phyloP scores from a whole-genome alignment of 2,113 vertebrate genomes.

The Hemibates koningsi region DNA sequence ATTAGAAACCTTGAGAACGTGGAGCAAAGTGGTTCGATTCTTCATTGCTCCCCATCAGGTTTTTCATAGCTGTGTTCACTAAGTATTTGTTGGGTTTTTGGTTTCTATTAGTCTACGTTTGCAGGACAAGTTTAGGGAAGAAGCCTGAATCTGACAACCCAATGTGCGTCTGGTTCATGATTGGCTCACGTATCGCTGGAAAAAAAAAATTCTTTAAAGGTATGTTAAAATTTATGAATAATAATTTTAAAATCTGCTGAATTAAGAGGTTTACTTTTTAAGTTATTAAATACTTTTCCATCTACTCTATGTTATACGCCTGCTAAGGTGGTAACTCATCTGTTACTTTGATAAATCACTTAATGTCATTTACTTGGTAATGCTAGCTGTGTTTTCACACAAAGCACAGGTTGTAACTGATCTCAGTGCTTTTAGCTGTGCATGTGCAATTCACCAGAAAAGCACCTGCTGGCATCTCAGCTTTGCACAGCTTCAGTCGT shows the following conservation, averaged over 20 bases:
- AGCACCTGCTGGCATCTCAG: not conserved
- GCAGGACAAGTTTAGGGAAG: not conserved
- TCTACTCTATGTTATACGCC: not conserved
- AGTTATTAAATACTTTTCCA: not conserved
- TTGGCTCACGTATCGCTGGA: accelerated
- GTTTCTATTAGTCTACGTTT: not conserved
- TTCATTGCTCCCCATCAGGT: not conserved
- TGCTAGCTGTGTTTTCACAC: not conserved
- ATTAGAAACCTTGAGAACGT: not conserved
- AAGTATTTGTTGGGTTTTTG: not conserved
- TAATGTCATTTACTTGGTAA: not conserved
- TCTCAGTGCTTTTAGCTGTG: not conserved
- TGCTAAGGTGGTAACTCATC: not conserved
- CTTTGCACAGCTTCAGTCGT: not conserved
- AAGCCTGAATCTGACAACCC: not conserved
- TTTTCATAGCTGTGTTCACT: not conserved
- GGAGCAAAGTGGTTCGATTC: not conserved
- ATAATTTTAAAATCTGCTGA: not conserved
- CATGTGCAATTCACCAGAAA: not conserved
- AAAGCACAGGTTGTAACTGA: accelerated
- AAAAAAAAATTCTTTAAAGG: not conserved
- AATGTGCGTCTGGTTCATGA: not conserved
- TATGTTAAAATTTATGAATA: not conserved
- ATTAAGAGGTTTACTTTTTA: not conserved
- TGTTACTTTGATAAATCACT: not conserved